These are phyloP conservation scores for Onthophagus taurus DNA, from an alignment of 1,140 invertebrate genomes.

Conservation along the genomic window DNA sequence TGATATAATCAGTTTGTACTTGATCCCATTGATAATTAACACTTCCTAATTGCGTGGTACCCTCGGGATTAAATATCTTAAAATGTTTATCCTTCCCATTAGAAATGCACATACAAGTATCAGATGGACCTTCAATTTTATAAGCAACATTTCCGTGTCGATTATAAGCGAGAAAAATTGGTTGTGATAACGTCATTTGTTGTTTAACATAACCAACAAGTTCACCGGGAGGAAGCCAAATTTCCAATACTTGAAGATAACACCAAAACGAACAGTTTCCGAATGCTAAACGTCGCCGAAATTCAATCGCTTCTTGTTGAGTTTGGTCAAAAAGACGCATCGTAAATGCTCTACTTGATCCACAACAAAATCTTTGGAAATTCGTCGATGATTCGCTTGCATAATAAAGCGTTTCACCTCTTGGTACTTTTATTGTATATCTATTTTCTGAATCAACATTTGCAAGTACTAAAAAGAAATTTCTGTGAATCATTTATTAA, in stretches of 20 bases:
- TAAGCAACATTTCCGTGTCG: conserved; percentile 40
- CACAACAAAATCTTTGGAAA: conserved; percentile 47
- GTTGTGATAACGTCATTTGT: conserved; percentile 41
- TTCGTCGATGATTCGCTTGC: conserved; percentile 48
- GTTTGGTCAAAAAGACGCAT: conserved; percentile 54
- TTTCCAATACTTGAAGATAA: conserved; percentile 39
- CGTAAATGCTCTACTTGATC: conserved; percentile 45
- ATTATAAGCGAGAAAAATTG: conserved; percentile 43
- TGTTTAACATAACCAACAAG: conserved; percentile 46
- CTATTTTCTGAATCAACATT: conserved; percentile 49
- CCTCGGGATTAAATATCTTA: conserved; percentile 41
- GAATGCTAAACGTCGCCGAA: conserved; percentile 45
- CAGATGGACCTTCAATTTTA: conserved; percentile 43
- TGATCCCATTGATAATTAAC: conserved; percentile 48
- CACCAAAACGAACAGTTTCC: conserved; percentile 29
- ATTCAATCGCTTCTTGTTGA: conserved; percentile 51
- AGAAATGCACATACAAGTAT: conserved; percentile 31
- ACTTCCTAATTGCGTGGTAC: conserved; percentile 43
- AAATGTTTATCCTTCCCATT: conserved; percentile 41
- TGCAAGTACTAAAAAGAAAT: conserved; percentile 25
- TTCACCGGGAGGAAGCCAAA: conserved; percentile 45
- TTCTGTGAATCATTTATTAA: not conserved
- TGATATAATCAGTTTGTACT: conserved; percentile 42
- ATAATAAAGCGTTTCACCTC: conserved; percentile 51
- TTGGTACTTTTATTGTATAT: conserved; percentile 50